Percentiles rank a stretch among this genome's conserved stretches.
These are phyloP conservation scores for Lasius platythorax DNA, from an alignment of 2,888 invertebrate species.

Conservation along the genomic window DNA sequence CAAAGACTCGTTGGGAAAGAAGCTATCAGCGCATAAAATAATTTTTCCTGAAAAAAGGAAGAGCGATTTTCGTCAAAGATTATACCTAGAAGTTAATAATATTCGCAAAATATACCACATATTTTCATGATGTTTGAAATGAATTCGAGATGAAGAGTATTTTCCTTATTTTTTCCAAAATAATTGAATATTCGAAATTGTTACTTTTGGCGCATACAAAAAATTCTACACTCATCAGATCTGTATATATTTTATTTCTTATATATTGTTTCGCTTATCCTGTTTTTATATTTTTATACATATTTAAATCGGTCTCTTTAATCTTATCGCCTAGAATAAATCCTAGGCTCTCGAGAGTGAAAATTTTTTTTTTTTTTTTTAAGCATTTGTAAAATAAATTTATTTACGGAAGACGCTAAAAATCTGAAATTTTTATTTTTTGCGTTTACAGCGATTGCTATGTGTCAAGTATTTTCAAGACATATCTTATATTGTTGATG, in stretches of 20 bases:
- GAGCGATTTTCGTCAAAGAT: not conserved
- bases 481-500: not conserved
- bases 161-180: not conserved
- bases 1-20: not conserved
- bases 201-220: not conserved
- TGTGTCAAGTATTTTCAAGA: not conserved
- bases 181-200: not conserved
- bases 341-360: not conserved
- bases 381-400: not conserved
- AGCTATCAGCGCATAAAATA: not conserved
- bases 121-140: not conserved
- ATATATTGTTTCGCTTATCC: not conserved
- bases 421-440: not conserved
- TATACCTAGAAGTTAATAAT: not conserved
- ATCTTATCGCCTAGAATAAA: not conserved
- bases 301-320: not conserved
- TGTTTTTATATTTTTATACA: not conserved
- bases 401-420: not conserved
- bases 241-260: not conserved
- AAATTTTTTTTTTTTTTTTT: not conserved
- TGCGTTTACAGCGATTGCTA: not conserved
- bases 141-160: not conserved
- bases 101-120: not conserved
- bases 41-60: not conserved
- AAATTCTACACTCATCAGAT: not conserved